Base-by-base conservation (phyloP, 2,888 invertebrate species). In the Heteromyza rotundicornis region DNA sequence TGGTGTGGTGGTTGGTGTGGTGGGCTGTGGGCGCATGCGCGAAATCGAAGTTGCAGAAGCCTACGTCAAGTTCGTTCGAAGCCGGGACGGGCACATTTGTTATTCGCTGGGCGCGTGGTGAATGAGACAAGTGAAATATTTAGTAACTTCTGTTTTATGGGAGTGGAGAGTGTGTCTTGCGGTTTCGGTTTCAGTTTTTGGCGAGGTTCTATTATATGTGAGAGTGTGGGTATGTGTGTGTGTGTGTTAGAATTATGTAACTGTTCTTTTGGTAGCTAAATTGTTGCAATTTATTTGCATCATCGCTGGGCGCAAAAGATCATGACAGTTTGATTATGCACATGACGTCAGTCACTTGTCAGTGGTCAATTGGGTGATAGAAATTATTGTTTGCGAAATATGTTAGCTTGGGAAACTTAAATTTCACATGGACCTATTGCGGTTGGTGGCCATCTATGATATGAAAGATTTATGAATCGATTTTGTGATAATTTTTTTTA, bases 61-160 rank as follows among this genome's bases (percentile, higher is more conserved):
- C 12, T 10, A 10, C 40, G 40, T n/a, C 5, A 40, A 7, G 40
- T 40, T 10, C 7, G 27, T 7, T 27, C 27, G 27, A 10, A 27
- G 5, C 27, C 27, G 27, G 14, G 10, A 27, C 5, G 14, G 40
- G 40, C 16, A n/a, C 10, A 40, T 40, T 7, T 3, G n/a, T 7
- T 40, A n/a, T n/a, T n/a, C 27, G 8, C 10, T 40, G 40, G 40
- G 16, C 5, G 40, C 40, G 8, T n/a, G 40, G 40, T 40, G 40
- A 40, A 10, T 40, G 40, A 40, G 40, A 40, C 40, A 40, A n/a
- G 40, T 40, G 40, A 40, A 40, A 14, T 40, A 40, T 40, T 40
- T 40, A 40, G 40, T 40, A 40, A 40, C 40, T 40, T 40, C 40
- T 40, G 40, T 40, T 40, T 40, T n/a, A n/a, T 7, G 2, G 16